Percentiles rank a stretch among this genome's conserved stretches.
phyloP scores from a whole-genome alignment of 2,797 vertebrate species.

The Passerculus sandwichensis region DNA sequence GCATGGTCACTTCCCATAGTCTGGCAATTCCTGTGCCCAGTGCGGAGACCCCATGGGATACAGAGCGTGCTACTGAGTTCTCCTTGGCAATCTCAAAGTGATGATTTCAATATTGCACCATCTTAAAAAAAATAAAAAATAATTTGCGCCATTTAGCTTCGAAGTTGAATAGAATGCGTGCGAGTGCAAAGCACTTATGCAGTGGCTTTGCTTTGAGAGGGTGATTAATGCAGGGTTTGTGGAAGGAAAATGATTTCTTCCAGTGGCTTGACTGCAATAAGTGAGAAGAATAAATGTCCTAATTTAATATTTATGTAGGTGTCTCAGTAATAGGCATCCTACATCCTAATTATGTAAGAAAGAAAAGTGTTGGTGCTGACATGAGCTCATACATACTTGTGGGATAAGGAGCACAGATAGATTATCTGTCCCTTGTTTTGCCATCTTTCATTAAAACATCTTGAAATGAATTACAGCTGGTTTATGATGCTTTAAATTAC shows the following conservation, averaged over 20 bases:
- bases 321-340: conserved; percentile 63
- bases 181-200: neutral
- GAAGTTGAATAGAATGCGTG: neutral
- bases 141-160: neutral
- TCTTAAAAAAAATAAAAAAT: neutral
- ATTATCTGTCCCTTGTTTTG: conserved; percentile 48
- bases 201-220: neutral
- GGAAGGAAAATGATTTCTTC: neutral
- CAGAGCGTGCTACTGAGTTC: neutral
- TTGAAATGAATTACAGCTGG: neutral
- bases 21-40: neutral
- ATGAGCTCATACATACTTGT: conserved; percentile 31
- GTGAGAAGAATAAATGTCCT: conserved; percentile 62
- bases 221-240: neutral
- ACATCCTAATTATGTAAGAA: conserved; percentile 67
- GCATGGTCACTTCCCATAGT: neutral
- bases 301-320: conserved; percentile 72
- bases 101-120: neutral
- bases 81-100: neutral
- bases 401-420: conserved; percentile 32
- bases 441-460: neutral
- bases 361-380: conserved; percentile 50
- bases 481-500: conserved; percentile 44
- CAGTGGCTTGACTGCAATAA: neutral
- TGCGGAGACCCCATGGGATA: neutral